A percentile compares a stretch with the other conserved stretches of the same genome.
phyloP scores from a whole-genome alignment of 2,888 invertebrate species.

The Meteorus cinctellus region DNA sequence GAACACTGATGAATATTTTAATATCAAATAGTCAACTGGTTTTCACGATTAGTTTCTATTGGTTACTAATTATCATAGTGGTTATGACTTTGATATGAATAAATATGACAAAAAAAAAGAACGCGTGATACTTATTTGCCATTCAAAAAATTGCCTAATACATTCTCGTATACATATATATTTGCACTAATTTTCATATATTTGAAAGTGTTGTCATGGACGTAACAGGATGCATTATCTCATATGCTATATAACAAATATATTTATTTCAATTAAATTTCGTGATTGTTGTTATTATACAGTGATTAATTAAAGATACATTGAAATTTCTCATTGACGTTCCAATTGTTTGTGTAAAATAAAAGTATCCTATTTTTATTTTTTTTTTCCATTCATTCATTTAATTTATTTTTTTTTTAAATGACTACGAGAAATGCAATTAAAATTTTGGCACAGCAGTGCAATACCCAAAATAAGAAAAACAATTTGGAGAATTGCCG shows the following conservation, averaged over 20 bases:
- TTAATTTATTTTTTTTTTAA: too few relatives aligned
- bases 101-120: neutral
- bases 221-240: slow-evolving; percentile 36
- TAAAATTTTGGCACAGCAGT: too few relatives aligned
- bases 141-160: slow-evolving; percentile 8
- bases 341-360: too few relatives aligned
- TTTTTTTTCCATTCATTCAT: too few relatives aligned
- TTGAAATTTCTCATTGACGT: too few relatives aligned
- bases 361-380: too few relatives aligned
- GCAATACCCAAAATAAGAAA: too few relatives aligned
- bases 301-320: neutral
- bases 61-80: neutral
- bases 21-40: slow-evolving; percentile 1
- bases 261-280: neutral
- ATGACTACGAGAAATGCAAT: too few relatives aligned
- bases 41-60: neutral
- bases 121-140: neutral
- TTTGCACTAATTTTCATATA: neutral
- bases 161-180: neutral
- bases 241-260: slow-evolving; percentile 3
- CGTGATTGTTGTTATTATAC: neutral
- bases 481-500: too few relatives aligned
- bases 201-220: slow-evolving; percentile 20
- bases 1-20: neutral
- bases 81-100: neutral